Evolutionary conservation across 2,113 vertebrate species (phyloP).

Genomic region (Oryzias curvinotus): DNA sequence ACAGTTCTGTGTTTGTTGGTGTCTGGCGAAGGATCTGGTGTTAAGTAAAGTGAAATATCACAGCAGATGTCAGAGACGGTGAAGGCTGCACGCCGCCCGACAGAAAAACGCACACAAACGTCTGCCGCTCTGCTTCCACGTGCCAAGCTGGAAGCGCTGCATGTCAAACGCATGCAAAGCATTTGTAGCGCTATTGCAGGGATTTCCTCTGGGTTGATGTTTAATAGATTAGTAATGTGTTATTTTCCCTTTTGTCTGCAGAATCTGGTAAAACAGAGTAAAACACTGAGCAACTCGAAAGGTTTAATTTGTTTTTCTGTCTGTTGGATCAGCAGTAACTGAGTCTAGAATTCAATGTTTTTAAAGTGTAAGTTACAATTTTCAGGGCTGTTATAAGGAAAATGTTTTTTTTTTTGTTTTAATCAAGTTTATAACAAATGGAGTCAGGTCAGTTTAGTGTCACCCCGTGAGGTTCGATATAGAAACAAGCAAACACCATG

Average conservation of each 20-base stretch:
- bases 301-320: too few species aligned
- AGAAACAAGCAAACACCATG: too few species aligned
- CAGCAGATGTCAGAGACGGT: constrained; percentile 14
- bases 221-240: neutral
- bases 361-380: too few species aligned
- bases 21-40: neutral
- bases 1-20: constrained; percentile 8
- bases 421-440: too few species aligned
- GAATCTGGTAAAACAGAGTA: neutral
- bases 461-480: too few species aligned
- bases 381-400: too few species aligned
- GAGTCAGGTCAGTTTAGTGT: too few species aligned
- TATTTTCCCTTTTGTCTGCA: neutral
- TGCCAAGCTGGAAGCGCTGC: constrained; percentile 10
- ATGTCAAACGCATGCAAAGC: constrained; percentile 1
- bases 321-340: too few species aligned
- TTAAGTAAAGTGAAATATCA: constrained; percentile 30
- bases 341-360: too few species aligned
- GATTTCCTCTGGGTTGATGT: neutral
- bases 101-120: constrained; percentile 7
- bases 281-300: too few species aligned
- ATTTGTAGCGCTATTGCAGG: neutral
- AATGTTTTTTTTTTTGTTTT: too few species aligned
- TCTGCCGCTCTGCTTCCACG: constrained; percentile 22
- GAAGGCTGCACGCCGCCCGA: constrained; percentile 3